These are phyloP conservation scores for Plutomurus gul DNA, from an alignment of 1,140 invertebrate species.

Conservation along the genomic window DNA sequence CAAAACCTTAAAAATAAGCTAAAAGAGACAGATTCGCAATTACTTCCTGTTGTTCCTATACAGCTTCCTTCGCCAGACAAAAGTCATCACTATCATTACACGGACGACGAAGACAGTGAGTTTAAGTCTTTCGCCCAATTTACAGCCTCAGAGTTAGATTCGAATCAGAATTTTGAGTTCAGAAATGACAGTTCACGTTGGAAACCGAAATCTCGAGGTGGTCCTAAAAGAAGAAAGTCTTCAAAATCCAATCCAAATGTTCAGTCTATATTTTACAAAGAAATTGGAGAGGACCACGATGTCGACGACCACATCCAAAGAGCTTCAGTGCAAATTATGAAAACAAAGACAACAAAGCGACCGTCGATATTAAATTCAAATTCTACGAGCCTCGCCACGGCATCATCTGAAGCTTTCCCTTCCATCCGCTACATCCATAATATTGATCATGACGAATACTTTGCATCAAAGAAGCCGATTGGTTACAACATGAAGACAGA, in stretches of 20 bases:
- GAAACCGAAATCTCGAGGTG: no score
- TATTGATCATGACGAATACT: background rate
- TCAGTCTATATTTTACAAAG: background rate
- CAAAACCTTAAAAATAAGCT: background rate
- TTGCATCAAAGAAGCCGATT: background rate
- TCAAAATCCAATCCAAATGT: background rate
- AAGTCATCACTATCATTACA: constrained; percentile 9
- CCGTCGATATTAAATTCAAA: background rate
- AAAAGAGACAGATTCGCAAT: background rate
- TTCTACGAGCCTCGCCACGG: background rate
- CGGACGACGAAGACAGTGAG: constrained; percentile 27
- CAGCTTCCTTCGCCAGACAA: constrained; percentile 14
- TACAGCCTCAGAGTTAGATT: background rate
- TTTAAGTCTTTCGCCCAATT: constrained; percentile 14
- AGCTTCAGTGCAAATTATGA: background rate
- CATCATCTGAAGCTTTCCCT: background rate
- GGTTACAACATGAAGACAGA: background rate
- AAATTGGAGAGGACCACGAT: background rate
- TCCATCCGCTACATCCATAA: background rate
- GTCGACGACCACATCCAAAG: background rate
- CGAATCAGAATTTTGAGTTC: background rate
- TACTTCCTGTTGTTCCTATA: constrained; percentile 23
- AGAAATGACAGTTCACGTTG: background rate
- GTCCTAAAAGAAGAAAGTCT: background rate
- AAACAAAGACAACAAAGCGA: background rate